A percentile compares a stretch with the other conserved stretches of the same genome.
Evolutionary conservation across 2,113 vertebrate genomes (phyloP).

Genomic region (Sardina pilchardus): DNA sequence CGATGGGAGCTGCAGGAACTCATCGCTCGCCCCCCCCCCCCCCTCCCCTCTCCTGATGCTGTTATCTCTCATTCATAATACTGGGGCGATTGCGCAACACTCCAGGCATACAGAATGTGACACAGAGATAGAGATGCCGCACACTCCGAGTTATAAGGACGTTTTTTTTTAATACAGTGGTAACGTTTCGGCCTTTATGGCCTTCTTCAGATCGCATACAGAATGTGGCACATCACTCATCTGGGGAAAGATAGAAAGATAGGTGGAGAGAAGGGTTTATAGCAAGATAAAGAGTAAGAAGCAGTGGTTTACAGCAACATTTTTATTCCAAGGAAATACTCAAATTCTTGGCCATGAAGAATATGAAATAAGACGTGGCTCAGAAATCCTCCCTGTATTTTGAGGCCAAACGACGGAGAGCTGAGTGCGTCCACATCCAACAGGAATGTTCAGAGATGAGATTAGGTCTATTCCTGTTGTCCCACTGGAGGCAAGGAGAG

Average conservation of each 20-base stretch:
- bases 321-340: not conserved
- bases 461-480: not conserved
- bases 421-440: too few species aligned
- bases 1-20: constrained; percentile 10
- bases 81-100: not conserved
- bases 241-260: not conserved
- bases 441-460: not conserved
- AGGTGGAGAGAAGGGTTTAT: not conserved
- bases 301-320: not conserved
- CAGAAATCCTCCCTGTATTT: too few species aligned
- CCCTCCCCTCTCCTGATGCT: not conserved
- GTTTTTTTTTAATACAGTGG: too few species aligned
- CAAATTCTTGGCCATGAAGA: not conserved
- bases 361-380: not conserved
- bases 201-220: too few species aligned
- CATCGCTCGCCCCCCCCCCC: not conserved
- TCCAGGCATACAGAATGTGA: not conserved
- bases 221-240: not conserved
- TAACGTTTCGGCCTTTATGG: too few species aligned
- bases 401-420: too few species aligned
- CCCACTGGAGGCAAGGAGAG: not conserved
- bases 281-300: not conserved
- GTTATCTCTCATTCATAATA: not conserved
- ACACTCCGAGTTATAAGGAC: too few species aligned
- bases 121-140: too few species aligned